These are phyloP conservation scores for Drosophila gunungcola DNA, from an alignment of 1,140 invertebrate species.

Conservation along the genomic window DNA sequence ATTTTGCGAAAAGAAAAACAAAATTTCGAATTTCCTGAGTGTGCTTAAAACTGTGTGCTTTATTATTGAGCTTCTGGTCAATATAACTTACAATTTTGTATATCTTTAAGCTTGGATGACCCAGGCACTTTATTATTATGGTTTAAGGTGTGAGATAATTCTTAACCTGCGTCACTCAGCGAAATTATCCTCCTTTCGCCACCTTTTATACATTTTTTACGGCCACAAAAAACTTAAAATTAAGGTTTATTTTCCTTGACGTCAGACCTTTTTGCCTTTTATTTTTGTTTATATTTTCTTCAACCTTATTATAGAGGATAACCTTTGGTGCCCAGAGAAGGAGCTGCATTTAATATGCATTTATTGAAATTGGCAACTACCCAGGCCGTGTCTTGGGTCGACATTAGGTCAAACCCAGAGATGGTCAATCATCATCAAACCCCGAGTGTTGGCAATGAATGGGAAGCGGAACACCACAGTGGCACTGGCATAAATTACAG, in stretches of 20 bases:
- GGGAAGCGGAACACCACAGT: constrained; percentile 32
- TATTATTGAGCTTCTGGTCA: too few species aligned
- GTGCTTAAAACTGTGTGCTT: background rate
- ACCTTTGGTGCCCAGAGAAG: background rate
- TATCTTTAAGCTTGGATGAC: background rate
- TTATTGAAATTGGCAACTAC: constrained; percentile 3
- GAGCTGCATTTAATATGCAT: constrained; percentile 2
- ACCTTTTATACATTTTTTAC: background rate
- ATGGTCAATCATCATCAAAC: constrained; percentile 24
- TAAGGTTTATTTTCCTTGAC: background rate
- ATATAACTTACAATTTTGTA: background rate
- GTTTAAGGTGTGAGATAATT: background rate
- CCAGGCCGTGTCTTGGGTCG: background rate
- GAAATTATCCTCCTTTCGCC: too few species aligned
- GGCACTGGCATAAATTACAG: constrained; percentile 46
- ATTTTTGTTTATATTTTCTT: background rate
- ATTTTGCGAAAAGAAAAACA: background rate
- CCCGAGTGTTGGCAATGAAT: constrained; percentile 24
- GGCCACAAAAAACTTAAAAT: background rate
- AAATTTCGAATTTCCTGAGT: background rate
- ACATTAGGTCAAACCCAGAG: background rate
- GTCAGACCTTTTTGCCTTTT: background rate
- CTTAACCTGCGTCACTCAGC: too few species aligned
- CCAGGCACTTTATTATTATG: background rate
- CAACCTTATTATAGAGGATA: background rate